Conservation (phyloP, 2,888 invertebrate species). For the Lasioglossum pauxillum region DNA sequence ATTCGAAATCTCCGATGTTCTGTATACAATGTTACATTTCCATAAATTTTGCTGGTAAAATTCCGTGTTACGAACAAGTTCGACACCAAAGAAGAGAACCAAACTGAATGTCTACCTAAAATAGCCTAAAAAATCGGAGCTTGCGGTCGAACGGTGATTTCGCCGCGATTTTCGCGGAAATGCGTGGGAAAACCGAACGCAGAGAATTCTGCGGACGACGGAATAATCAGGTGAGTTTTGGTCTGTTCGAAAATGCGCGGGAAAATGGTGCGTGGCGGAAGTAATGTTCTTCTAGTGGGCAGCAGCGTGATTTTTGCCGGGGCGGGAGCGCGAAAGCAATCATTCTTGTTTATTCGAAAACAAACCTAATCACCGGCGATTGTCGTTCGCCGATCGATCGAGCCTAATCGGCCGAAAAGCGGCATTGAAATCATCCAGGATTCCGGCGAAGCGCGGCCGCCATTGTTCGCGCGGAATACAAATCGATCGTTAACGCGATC, state of each 20-base stretch:
- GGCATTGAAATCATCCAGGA: slow-evolving; percentile 23
- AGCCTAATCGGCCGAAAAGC: slow-evolving; percentile 28
- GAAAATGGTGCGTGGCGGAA: neutral
- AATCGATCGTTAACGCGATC: slow-evolving; percentile 59
- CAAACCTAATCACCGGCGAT: slow-evolving; percentile 41
- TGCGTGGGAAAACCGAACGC: neutral
- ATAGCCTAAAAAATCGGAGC: neutral
- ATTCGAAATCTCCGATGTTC: neutral
- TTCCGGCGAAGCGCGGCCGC: slow-evolving; percentile 3
- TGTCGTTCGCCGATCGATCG: slow-evolving; percentile 32
- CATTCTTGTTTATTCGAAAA: neutral
- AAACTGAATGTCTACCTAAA: neutral
- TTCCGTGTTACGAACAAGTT: no score
- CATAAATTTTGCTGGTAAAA: no score
- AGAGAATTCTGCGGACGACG: neutral
- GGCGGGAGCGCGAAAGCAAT: neutral
- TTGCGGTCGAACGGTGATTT: neutral
- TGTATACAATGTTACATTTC: neutral
- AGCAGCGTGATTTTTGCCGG: neutral
- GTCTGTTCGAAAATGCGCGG: neutral
- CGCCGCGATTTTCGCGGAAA: neutral
- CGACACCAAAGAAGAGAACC: no score
- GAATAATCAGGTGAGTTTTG: neutral
- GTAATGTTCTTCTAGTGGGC: neutral
- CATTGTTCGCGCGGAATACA: slow-evolving; percentile 51